These are phyloP conservation scores for Crotalus viridis DNA, from an alignment of 2,113 vertebrate species.

Conservation along the genomic window DNA sequence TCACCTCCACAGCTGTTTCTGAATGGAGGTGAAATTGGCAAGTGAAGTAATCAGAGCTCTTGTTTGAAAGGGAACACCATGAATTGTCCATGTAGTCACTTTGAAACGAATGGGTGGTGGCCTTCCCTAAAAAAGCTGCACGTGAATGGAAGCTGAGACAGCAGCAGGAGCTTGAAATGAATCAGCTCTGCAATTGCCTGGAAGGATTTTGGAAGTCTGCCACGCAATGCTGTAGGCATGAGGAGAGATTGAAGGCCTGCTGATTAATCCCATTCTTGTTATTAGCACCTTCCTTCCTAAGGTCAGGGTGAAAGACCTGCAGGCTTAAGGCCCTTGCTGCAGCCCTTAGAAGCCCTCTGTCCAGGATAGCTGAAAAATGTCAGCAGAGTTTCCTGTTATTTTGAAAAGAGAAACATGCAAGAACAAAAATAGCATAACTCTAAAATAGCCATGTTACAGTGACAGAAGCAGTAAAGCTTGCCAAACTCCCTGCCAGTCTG, in stretches of 20 bases:
- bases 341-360: not conserved
- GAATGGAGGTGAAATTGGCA: constrained; percentile 44
- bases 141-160: constrained; percentile 9
- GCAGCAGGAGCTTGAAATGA: not conserved
- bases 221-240: not conserved
- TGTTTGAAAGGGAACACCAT: constrained; percentile 40
- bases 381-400: not conserved
- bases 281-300: not conserved
- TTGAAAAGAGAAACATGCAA: not conserved
- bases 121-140: not conserved
- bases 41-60: constrained; percentile 43
- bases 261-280: not conserved
- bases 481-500: not conserved
- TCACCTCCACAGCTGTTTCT: constrained; percentile 46
- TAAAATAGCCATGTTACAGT: not conserved
- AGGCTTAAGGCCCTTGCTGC: not conserved
- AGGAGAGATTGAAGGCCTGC: not conserved
- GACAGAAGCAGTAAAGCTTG: not conserved
- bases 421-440: not conserved
- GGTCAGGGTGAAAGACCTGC: not conserved
- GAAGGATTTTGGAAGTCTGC: not conserved
- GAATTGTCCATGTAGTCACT: constrained; percentile 4
- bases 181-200: not conserved
- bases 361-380: not conserved
- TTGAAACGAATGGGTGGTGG: not conserved